Evolutionary conservation across 2,888 invertebrate species (phyloP), one percentile per base, ranked within the genome.

Genomic region (Diarsia dahlii): DNA sequence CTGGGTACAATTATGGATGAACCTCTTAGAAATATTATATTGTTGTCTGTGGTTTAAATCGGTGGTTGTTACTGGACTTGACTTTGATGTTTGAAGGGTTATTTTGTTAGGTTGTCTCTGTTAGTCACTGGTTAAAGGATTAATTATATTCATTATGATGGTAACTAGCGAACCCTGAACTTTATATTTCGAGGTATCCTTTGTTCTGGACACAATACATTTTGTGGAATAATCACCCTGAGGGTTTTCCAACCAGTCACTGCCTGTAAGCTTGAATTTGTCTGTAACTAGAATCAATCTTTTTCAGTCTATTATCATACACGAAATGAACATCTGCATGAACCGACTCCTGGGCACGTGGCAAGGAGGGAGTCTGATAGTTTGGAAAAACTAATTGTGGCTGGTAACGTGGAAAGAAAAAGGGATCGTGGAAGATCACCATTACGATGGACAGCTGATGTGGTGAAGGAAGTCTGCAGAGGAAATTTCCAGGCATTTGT

Each of bases 11-110:
- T 68, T 71, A 70, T 80, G 71, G 69, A 72, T 68, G 82, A 85
- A 81, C 79, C 74, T 75, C 71, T 82, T 75, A 20, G 70, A 68
- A 80, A 80, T 82, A 73, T 84, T 71, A 81, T 84, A 81, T 81
- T 71, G 69, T 76, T 68, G 66, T 54, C 52, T 58, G 52, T 56
- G 48, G 65, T 66, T 54, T 20, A 52, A 81, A 75, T 58, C 50
- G 64, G 68, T 82, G 46, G 63, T 67, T 62, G n/a, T 39, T 62
- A 13, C n/a, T 75, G 28, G 28, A 39, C 13, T 65, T 15, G 9
- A 39, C 83, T 83, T 80, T 80, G 84, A 83, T 62, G 84, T 34
- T 15, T 34, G 23, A 56, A 6, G 54, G 69, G 39, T 65, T 45
- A 45, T 65, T 58, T 56, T 67, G 48, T 23, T 50, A 58, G 39